Base-by-base conservation (phyloP, 2,797 vertebrate species). In the Xiphorhynchus erythropygius region DNA sequence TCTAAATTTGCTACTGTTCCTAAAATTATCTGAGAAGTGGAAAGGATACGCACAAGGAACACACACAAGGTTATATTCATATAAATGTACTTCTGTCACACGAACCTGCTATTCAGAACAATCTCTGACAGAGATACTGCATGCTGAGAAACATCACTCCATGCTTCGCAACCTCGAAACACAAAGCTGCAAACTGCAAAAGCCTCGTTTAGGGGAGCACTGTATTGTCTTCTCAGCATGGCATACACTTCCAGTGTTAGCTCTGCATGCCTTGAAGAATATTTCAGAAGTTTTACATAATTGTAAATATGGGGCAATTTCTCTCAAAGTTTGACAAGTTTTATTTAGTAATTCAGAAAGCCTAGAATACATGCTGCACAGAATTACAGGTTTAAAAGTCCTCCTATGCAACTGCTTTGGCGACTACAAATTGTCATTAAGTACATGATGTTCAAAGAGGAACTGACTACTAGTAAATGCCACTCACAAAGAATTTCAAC, bases 141-240 rank as follows among this genome's bases (percentile, higher is more conserved):
- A 41, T 10, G 37, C 47, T 49, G 39, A 56, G 50, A 46, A 79
- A 42, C 60, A 39, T 46, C 71, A 28, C 49, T 78, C 62, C 17
- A 4, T 8, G n/a, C 42, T 73, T 70, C 68, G 25, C 68, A 50
- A 13, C 24, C 35, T 59, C 0, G 0, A 71, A 70, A 70, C 59
- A 56, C n/a, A 56, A 80, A 86, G 41, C 28, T 49, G 10, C 2
- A 37, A 37, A 49, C 16, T 24, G 59, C 3, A 4, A 59, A 77
- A 74, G 41, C 11, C 44, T 49, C 0, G 0, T 18, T 79, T 56
- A 49, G 8, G 28, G 0, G 1, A 59, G 49, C 10, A 1, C 35
- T 30, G 18, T 7, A 32, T 37, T 55, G 4, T 73, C 50, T 65
- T n/a, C 76, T 17, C 69, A 70, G 60, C 12, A 28, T 2, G 15